Conservation (phyloP, 2,797 vertebrate genomes). For the Paratrypauchen microcephalus region DNA sequence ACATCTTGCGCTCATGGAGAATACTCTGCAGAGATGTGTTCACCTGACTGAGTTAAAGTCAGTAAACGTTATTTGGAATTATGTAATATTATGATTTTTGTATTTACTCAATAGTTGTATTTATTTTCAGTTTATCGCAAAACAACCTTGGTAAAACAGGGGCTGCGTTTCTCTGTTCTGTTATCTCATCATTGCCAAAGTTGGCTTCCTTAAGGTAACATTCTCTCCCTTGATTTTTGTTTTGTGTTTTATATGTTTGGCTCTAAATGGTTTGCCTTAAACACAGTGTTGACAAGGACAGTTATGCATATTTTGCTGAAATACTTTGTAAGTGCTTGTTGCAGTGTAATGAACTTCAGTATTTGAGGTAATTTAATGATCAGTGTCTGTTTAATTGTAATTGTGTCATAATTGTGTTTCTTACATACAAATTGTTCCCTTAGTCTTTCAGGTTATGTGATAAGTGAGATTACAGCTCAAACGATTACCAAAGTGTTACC, state of each 20-base stretch:
- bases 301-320: constrained; percentile 16
- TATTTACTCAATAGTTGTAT: neutral
- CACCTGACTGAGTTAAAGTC: constrained; percentile 80
- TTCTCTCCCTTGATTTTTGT: neutral
- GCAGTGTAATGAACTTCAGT: constrained; percentile 25
- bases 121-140: constrained; percentile 76
- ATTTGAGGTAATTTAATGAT: constrained; percentile 21
- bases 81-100: neutral
- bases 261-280: neutral
- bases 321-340: constrained; percentile 37
- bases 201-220: constrained; percentile 81
- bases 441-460: constrained; percentile 77
- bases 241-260: neutral
- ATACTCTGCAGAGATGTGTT: constrained; percentile 58
- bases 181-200: constrained; percentile 69
- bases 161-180: constrained; percentile 61
- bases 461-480: constrained; percentile 55
- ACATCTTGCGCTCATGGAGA: constrained; percentile 40
- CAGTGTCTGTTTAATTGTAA: neutral
- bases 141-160: constrained; percentile 67
- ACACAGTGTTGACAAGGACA: constrained; percentile 49
- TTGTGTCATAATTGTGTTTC: neutral
- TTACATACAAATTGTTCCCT: neutral
- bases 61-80: constrained; percentile 34
- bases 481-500: constrained; percentile 48